Base-by-base conservation (phyloP, 2,797 vertebrate species). In the Siniperca scherzeri region DNA sequence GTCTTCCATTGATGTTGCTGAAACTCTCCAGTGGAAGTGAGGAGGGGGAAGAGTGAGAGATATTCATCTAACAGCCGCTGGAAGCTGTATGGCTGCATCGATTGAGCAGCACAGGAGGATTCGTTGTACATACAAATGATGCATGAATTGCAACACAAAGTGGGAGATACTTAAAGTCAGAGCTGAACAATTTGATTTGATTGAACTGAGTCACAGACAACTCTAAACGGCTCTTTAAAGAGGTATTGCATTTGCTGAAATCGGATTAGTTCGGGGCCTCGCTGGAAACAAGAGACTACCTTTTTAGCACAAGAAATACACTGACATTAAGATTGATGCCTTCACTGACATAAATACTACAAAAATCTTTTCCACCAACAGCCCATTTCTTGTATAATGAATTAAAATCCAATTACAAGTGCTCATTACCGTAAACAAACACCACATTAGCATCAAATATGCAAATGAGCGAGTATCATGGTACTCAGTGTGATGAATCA, bases 341-440 rank as follows among this genome's bases (percentile, higher is more conserved):
- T 62, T 77, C 46, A 25, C 59, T 55, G 70, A 77, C 73, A 76
- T 40, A 33, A 79, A 87, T 61, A 22, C 33, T 17, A 65, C 16
- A 70, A 69, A 66, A 0, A 22, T 38, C 4, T 59, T 79, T 83
- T 40, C 72, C 56, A 75, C 60, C 66, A 76, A 61, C 84, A 25
- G 66, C 36, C 67, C 56, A 38, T 87, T 91, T 73, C 73, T 73
- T 70, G 65, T 78, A 40, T 83, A 71, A 89, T 89, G 42, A 92
- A 92, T 92, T 89, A 85, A 91, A 91, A 90, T 89, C 88, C 71
- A 93, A 91, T 93, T 89, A 91, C 77, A 80, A 82, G 77, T 68
- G 30, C 88, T 89, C 80, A 91, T 91, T 93, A 90, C 75, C 27
- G 36, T 86, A 94, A 91, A 92, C 80, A 93, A 93, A 93, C 87